A percentile compares a stretch with the other conserved stretches of the same genome.
Conservation (phyloP, 2,113 vertebrate species). For the Peromyscus californicus region DNA sequence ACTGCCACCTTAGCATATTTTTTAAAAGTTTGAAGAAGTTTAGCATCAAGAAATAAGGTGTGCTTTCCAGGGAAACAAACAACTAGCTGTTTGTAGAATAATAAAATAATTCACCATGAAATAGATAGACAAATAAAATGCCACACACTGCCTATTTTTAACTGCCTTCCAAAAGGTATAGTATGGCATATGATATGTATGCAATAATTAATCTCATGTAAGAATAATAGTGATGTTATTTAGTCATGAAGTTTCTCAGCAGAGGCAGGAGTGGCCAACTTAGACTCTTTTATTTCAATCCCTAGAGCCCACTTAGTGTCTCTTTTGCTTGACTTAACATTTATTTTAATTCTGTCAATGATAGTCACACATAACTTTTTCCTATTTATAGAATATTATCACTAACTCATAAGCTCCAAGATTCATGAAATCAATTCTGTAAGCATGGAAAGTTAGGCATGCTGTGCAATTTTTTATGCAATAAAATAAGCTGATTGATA, state of each 20-base stretch:
- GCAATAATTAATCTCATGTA: too few species aligned
- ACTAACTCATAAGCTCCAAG: background rate
- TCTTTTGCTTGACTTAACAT: background rate
- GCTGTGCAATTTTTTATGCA: too few species aligned
- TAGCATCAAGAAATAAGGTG: background rate
- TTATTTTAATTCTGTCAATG: background rate
- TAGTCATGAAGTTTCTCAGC: background rate
- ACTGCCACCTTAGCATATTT: background rate
- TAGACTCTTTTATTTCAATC: background rate
- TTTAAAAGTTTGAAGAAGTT: background rate
- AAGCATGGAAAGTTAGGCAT: too few species aligned
- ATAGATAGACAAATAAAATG: background rate
- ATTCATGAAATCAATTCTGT: background rate
- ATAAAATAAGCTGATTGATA: too few species aligned
- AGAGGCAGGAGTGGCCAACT: background rate
- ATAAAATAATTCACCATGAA: background rate
- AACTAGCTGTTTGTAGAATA: background rate
- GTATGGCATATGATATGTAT: too few species aligned
- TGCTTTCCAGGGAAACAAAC: background rate
- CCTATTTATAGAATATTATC: background rate
- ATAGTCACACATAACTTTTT: background rate
- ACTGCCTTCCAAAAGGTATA: background rate
- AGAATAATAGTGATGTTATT: background rate
- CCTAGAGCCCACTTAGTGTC: background rate
- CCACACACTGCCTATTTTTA: background rate